Conservation (phyloP, 2,888 invertebrate genomes). For the Phengaris arion region DNA sequence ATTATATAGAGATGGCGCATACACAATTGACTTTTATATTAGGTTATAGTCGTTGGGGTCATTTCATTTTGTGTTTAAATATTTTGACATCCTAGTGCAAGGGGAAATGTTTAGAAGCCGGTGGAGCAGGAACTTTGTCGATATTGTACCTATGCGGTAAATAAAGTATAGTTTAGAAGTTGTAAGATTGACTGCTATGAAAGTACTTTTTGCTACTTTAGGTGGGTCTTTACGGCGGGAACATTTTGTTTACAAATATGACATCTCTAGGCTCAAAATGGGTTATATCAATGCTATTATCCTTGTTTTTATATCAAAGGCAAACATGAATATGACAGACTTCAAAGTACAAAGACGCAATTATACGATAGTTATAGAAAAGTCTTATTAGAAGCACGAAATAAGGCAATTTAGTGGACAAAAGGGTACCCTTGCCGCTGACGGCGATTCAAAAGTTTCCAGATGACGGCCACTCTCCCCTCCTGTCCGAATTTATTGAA, state of each 20-base stretch:
- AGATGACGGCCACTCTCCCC: constrained; percentile 60
- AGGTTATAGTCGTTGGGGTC: too few species aligned
- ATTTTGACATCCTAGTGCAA: too few species aligned
- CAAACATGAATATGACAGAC: constrained; percentile 49
- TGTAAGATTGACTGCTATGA: too few species aligned
- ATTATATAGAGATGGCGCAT: too few species aligned
- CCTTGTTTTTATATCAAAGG: constrained; percentile 44
- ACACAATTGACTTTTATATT: too few species aligned
- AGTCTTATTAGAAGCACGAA: constrained; percentile 71
- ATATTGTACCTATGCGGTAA: too few species aligned
- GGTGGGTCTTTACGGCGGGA: background rate
- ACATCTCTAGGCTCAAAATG: background rate
- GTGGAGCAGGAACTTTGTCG: too few species aligned
- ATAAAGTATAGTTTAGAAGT: too few species aligned
- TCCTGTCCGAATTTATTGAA: constrained; percentile 70
- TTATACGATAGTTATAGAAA: constrained; percentile 71
- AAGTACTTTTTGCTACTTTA: too few species aligned
- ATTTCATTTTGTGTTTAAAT: too few species aligned
- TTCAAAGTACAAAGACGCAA: constrained; percentile 72
- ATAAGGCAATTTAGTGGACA: constrained; percentile 76
- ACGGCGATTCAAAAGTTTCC: constrained; percentile 73
- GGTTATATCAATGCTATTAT: constrained; percentile 4
- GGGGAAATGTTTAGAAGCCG: too few species aligned
- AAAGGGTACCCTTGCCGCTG: constrained; percentile 65
- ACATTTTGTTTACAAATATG: background rate